phyloP scores from a whole-genome alignment of 1,140 invertebrate genomes.

The Lepidurus apus region DNA sequence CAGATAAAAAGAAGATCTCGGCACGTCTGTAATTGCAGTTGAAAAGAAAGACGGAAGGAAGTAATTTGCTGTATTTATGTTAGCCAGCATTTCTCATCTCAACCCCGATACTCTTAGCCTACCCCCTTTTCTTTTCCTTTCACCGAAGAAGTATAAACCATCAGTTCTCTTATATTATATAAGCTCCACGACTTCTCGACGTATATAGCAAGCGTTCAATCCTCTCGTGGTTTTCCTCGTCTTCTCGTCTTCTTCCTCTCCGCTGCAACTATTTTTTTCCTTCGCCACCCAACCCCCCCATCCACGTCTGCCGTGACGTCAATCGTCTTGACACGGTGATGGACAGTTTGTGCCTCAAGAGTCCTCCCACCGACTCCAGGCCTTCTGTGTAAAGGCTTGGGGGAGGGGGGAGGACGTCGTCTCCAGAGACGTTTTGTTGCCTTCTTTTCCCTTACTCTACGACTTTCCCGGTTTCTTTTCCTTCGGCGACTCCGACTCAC shows the following conservation, averaged over 20 bases:
- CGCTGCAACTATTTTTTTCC: constrained; percentile 3
- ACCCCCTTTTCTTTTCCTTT: too few relatives aligned
- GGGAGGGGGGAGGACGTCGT: not conserved
- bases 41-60: too few relatives aligned
- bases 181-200: too few relatives aligned
- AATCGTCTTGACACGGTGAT: constrained; percentile 12
- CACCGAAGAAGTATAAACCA: too few relatives aligned
- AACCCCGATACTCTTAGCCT: too few relatives aligned
- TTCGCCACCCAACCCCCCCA: not conserved
- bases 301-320: constrained; percentile 16
- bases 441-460: not conserved
- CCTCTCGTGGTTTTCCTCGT: not conserved
- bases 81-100: too few relatives aligned
- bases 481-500: not conserved
- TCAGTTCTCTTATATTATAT: too few relatives aligned
- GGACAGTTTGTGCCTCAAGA: not conserved
- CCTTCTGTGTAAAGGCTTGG: not conserved
- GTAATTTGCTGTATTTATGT: too few relatives aligned
- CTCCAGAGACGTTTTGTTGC: not conserved
- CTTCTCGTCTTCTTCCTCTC: constrained; percentile 4
- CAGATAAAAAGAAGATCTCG: too few relatives aligned
- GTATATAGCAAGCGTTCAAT: constrained; percentile 14
- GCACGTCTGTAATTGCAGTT: too few relatives aligned
- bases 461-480: not conserved
- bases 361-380: not conserved